phyloP scores from a whole-genome alignment of 2,888 invertebrate species.

The Atethmia centrago region DNA sequence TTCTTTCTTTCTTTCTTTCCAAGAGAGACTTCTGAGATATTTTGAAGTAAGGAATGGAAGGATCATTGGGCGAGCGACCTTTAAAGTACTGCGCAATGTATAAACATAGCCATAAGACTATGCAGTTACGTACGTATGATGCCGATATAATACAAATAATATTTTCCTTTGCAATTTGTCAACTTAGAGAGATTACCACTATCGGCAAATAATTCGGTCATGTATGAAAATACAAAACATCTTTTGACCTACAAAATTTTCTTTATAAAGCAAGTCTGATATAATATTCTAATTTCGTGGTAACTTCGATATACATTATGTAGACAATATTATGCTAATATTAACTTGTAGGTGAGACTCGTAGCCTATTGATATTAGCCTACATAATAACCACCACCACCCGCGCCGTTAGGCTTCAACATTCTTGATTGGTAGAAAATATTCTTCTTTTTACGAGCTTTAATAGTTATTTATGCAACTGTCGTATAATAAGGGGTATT shows the following conservation, averaged over 20 bases:
- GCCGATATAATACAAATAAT: not conserved
- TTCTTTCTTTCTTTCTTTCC: no score
- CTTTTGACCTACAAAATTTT: conserved; percentile 19
- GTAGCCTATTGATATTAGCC: conserved; percentile 46
- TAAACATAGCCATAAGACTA: no score
- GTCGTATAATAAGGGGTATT: no score
- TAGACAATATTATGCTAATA: conserved; percentile 81
- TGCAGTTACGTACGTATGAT: not conserved
- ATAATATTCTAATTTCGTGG: conserved; percentile 44
- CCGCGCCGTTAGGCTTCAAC: not conserved
- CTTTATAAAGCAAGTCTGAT: conserved; percentile 24
- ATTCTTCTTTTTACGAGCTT: not conserved
- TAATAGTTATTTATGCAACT: no score
- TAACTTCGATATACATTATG: conserved; percentile 71
- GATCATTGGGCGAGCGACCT: conserved; percentile 21
- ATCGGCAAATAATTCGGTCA: not conserved
- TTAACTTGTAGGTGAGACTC: conserved; percentile 57
- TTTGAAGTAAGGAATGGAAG: no score
- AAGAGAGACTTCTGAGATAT: no score
- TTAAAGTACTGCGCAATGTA: not conserved
- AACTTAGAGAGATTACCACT: not conserved
- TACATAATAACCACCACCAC: not conserved
- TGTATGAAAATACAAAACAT: not conserved
- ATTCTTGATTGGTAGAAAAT: not conserved
- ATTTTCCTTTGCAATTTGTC: not conserved